Evolutionary conservation across 2,888 invertebrate species (phyloP), one percentile per base, ranked within the genome.

Genomic region (Lasioglossum leucozonium): DNA sequence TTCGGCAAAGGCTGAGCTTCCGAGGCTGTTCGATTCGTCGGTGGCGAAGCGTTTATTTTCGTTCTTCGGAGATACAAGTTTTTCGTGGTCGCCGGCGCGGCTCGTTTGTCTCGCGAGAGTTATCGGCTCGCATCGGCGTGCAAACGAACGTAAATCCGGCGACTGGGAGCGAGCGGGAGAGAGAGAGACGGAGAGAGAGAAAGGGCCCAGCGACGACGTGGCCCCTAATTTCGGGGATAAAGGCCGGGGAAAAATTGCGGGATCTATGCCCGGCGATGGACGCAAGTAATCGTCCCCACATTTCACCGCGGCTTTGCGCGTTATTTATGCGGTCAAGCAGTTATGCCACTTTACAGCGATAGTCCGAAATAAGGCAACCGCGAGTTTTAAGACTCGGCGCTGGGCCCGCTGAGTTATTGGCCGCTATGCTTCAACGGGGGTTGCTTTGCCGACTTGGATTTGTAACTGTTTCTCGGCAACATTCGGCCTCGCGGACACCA

Each of bases 71-170:
- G 81, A 88, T 86, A 75, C 77, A 40, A 73, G 34, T 86, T 86
- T 80, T 88, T 87, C 78, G 71, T 58, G 42, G 65, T 37, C 62
- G 75, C 84, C 51, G 75, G 42, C 67, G 74, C 74, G 78, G 84
- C 88, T 89, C 88, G 89, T 92, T 90, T 91, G 88, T 92, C 91
- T 88, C 82, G 84, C 78, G 86, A 78, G 84, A 83, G 86, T 85
- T 91, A 88, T 89, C 88, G 88, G 85, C 79, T 84, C 51, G 86
- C 88, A 92, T 91, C 82, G 89, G 90, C 84, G 84, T 78, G 86
- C 86, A 90, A 91, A 91, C 91, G 87, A 87, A 86, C 90, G 90
- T 91, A 91, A 92, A 92, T 92, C 85, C 83, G 58, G 22, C 37
- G 58, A 62, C 62, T 16, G 62, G 2, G 62, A 62, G 16, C 5